Conservation (phyloP, 2,797 vertebrate species). For the Limnodromus scolopaceus region DNA sequence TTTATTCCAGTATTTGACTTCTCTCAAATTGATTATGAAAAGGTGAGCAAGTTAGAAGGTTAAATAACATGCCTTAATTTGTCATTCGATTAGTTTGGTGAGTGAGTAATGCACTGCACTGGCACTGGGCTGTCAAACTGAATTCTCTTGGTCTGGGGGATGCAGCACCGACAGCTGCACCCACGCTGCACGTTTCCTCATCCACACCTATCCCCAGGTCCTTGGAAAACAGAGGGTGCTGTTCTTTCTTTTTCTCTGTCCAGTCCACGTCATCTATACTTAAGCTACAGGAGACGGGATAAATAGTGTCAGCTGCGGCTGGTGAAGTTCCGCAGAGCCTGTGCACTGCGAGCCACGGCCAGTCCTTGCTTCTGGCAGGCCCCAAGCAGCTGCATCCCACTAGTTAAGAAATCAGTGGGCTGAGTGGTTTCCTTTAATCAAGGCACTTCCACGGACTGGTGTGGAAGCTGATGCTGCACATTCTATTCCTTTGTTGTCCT, state of each 20-base stretch:
- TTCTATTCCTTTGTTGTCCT: neutral
- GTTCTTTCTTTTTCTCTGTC: neutral
- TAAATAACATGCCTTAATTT: neutral
- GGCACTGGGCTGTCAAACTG: neutral
- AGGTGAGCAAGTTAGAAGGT: neutral
- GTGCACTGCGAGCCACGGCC: neutral
- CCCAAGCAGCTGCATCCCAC: neutral
- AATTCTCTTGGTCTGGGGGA: no score
- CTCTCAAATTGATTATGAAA: no score
- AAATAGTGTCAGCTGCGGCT: neutral
- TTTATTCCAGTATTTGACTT: neutral
- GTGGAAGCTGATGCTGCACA: neutral
- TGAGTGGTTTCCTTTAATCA: neutral
- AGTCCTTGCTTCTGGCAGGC: neutral
- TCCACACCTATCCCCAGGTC: neutral
- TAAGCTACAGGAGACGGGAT: neutral
- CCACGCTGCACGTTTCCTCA: rapidly evolving
- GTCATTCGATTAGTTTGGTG: neutral
- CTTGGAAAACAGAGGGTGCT: neutral
- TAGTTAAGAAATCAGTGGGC: neutral
- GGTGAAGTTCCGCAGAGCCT: neutral
- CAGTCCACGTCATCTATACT: neutral
- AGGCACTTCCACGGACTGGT: neutral
- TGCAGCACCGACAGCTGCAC: neutral
- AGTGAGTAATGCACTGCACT: neutral